A percentile compares a stretch with the other conserved stretches of the same genome.
Evolutionary conservation across 2,797 vertebrate genomes (phyloP).

Genomic region (Poecile montanus): DNA sequence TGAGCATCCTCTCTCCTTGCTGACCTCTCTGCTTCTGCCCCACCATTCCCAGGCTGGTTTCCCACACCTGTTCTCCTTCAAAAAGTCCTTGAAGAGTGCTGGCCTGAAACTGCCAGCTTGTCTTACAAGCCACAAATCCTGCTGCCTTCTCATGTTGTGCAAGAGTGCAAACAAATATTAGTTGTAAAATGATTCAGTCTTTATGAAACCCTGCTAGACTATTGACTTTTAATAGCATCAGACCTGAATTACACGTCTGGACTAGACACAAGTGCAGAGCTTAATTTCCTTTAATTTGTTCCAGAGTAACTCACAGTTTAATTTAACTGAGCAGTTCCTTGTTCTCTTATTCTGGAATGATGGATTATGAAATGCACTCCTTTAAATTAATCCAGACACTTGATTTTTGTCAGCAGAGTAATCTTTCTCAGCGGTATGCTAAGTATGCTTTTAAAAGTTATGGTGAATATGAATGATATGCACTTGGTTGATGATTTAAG

Average conservation of each 20-base stretch:
- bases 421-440: constrained; percentile 47
- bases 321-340: constrained; percentile 53
- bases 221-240: background rate
- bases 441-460: constrained; percentile 61
- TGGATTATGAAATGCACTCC: constrained; percentile 48
- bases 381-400: constrained; percentile 53
- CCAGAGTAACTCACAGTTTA: constrained; percentile 53
- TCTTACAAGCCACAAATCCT: background rate
- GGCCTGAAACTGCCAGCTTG: background rate
- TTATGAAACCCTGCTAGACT: background rate
- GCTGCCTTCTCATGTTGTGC: background rate
- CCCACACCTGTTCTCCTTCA: background rate
- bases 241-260: background rate
- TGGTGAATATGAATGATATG: constrained; percentile 48
- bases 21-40: background rate
- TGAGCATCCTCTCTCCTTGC: background rate
- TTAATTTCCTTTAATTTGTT: constrained; percentile 62
- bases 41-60: background rate
- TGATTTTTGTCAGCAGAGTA: constrained; percentile 50
- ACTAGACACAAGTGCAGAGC: background rate
- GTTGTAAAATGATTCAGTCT: constrained; percentile 6
- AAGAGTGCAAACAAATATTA: constrained; percentile 2
- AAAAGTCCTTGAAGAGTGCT: background rate
- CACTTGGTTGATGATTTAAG: constrained; percentile 50
- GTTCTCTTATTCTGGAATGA: constrained; percentile 52